Conservation (phyloP, 2,113 vertebrate species). For the Tapirus terrestris region DNA sequence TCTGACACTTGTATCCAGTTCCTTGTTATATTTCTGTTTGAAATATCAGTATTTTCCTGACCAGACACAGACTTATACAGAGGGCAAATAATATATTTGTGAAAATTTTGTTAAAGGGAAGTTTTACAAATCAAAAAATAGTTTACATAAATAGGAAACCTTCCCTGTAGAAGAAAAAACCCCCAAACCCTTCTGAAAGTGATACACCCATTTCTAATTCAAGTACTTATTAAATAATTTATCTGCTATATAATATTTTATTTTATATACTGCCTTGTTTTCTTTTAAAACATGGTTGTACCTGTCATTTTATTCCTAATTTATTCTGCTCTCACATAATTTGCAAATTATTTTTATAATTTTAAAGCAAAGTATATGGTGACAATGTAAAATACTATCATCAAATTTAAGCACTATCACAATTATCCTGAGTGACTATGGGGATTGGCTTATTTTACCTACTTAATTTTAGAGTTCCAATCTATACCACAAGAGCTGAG, state of each 20-base stretch:
- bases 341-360: constrained; percentile 6
- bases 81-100: background rate
- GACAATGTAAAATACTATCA: background rate
- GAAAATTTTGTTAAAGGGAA: background rate
- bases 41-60: constrained; percentile 19
- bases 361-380: background rate
- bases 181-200: background rate
- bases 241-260: background rate
- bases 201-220: background rate
- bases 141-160: background rate
- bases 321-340: background rate
- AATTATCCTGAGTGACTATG: background rate
- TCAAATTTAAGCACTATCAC: background rate
- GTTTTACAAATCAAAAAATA: background rate
- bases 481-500: background rate
- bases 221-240: background rate
- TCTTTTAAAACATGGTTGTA: background rate
- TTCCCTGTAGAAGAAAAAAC: background rate
- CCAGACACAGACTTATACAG: background rate
- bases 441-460: background rate
- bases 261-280: background rate
- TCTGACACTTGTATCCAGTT: background rate
- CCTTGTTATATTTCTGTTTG: background rate
- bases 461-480: background rate
- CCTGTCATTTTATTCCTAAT: background rate